Conservation (phyloP, 92 coral and sea anemone genomes). For the Porites lobata region DNA sequence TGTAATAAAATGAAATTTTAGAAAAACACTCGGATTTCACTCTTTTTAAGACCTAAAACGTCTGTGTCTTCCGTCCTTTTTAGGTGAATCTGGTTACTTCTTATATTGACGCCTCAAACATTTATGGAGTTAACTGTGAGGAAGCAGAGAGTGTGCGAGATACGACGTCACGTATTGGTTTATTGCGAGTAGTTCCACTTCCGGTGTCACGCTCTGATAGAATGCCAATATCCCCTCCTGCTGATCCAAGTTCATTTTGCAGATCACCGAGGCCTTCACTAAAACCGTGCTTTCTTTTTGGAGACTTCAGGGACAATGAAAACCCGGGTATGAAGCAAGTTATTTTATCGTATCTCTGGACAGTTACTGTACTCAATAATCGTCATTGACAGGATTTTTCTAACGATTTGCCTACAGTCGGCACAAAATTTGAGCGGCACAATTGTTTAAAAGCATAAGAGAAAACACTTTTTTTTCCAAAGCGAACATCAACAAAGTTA, state of each 20-base stretch:
- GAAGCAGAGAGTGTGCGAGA: constrained; percentile 30
- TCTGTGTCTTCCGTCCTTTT: neutral
- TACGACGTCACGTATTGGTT: constrained; percentile 9
- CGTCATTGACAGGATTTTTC: too few species aligned
- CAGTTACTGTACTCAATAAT: too few species aligned
- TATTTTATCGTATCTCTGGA: too few species aligned
- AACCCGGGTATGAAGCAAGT: constrained; percentile 40
- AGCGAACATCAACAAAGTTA: too few species aligned
- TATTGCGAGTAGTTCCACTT: constrained; percentile 11
- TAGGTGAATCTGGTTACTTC: constrained; percentile 52
- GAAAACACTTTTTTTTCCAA: too few species aligned
- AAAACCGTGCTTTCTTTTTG: constrained; percentile 52
- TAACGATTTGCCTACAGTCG: too few species aligned
- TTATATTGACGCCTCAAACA: constrained; percentile 64
- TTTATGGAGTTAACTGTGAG: constrained; percentile 47
- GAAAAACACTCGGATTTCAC: too few species aligned
- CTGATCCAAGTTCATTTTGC: constrained; percentile 39
- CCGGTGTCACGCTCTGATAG: constrained; percentile 26
- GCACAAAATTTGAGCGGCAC: too few species aligned
- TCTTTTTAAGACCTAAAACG: neutral
- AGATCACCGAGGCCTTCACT: constrained; percentile 40
- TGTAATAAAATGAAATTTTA: too few species aligned
- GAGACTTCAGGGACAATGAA: constrained; percentile 56
- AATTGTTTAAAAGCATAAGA: too few species aligned
- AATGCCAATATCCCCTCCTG: constrained; percentile 30